Percentiles rank a stretch among this genome's conserved stretches.
phyloP scores from a whole-genome alignment of 1,140 invertebrate species.

The Neodiprion pinetum region DNA sequence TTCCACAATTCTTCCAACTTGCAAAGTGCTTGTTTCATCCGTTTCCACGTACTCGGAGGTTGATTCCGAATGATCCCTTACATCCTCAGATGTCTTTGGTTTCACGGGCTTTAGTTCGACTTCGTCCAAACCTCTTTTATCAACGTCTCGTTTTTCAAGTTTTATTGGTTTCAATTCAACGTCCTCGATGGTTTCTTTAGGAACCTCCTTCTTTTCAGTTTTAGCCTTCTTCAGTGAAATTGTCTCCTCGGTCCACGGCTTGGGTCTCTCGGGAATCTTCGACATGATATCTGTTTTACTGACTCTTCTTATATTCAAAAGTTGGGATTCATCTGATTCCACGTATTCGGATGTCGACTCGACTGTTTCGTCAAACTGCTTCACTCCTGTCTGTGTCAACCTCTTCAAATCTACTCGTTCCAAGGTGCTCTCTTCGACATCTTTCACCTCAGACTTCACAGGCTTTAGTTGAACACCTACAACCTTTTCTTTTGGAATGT shows the following conservation, averaged over 20 bases:
- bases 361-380: constrained; percentile 18
- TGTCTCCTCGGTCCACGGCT: constrained; percentile 50
- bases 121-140: constrained; percentile 53
- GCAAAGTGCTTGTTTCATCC: constrained; percentile 30
- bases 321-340: constrained; percentile 32
- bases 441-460: constrained; percentile 51
- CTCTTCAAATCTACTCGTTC: constrained; percentile 35
- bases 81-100: constrained; percentile 19
- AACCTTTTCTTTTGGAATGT: constrained; percentile 41
- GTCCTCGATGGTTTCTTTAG: constrained; percentile 54
- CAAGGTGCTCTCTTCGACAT: constrained; percentile 10
- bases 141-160: constrained; percentile 42
- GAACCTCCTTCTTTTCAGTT: constrained; percentile 50
- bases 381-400: constrained; percentile 26
- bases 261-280: constrained; percentile 46
- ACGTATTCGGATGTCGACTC: constrained; percentile 27
- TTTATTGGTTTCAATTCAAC: constrained; percentile 61
- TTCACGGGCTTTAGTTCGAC: constrained; percentile 47
- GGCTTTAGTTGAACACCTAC: constrained; percentile 59
- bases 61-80: constrained; percentile 18
- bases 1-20: constrained; percentile 3
- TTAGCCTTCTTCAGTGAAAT: constrained; percentile 50
- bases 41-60: constrained; percentile 29
- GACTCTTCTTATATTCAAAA: constrained; percentile 14
- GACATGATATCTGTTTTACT: constrained; percentile 39